Evolutionary conservation across 2,113 vertebrate species (phyloP), one percentile per base, ranked within the genome.

Genomic region (Nothocercus nigrocapillus): DNA sequence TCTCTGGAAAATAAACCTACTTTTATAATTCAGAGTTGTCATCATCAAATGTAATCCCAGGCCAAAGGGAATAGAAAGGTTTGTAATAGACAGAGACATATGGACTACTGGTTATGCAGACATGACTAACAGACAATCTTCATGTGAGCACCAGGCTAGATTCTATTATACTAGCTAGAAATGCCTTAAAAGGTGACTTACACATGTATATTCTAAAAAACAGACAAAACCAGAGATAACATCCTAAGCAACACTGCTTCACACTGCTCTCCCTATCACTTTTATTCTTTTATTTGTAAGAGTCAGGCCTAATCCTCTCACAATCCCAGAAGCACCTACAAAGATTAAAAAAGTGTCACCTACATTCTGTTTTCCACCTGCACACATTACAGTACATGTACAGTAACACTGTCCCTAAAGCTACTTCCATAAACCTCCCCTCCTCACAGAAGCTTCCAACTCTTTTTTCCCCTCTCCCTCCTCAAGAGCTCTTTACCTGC

Each of bases 401-500:
- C 9, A 42, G 51, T 28, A 82, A 47, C 15, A 19, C 13, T 59
- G n/a, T 61, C 9, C 6, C 28, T 47, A 59, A 64, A 9, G 15
- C 16, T 66, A 27, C 27, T 59, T 76, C 36, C 44, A 28, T 34
- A 70, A 32, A 59, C 13, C 19, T 47, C 11, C 8, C 7, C 36
- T 59, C 24, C 49, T 76, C 69, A 47, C 38, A 66, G 44, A 5
- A 72, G 9, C 32, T 42, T 40, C 38, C 72, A 64, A 21, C n/a
- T 76, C 51, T 44, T 58, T 69, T 56, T 61, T 28, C 5, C 54
- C 16, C 54, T 77, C 30, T 61, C 66, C 67, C 53, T 73, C 30
- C 13, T 0, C 0, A 62, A 10, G 13, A 73, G 6, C 61, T 68
- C 34, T 78, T 51, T 70, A 42, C 53, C 10, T 1, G 1, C 36